Percentiles rank a stretch among this genome's conserved stretches.
Evolutionary conservation across 2,888 invertebrate species (phyloP).

Genomic region (Chloromyia formosa): DNA sequence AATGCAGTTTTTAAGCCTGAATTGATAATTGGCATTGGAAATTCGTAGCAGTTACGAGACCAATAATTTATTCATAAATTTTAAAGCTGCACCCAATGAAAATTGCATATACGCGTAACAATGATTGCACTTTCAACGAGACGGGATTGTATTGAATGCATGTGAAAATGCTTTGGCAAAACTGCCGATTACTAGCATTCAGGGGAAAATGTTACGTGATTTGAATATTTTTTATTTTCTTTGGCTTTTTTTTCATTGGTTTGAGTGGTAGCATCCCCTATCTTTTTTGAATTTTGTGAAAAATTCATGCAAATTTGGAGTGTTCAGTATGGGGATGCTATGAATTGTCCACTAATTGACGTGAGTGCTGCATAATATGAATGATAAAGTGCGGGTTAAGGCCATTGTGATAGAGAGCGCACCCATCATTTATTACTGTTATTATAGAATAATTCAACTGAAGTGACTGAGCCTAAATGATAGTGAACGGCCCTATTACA

Average conservation of each 20-base stretch:
- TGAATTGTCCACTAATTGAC: neutral
- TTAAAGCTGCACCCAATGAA: neutral
- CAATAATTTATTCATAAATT: slow-evolving; percentile 26
- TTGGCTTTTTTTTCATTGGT: too few species aligned
- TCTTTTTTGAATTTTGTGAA: neutral
- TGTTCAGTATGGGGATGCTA: neutral
- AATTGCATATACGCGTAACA: neutral
- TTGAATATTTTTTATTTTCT: too few species aligned
- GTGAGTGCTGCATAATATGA: neutral
- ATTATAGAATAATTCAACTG: too few species aligned
- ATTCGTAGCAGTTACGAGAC: neutral
- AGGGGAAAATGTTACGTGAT: neutral
- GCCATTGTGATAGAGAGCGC: too few species aligned
- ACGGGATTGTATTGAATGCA: neutral
- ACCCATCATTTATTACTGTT: too few species aligned
- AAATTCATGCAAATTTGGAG: neutral
- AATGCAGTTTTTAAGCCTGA: slow-evolving; percentile 26
- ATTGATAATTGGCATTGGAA: slow-evolving; percentile 23
- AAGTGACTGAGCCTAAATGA: too few species aligned
- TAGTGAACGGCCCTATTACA: too few species aligned
- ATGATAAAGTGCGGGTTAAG: neutral
- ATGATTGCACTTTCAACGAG: too few species aligned
- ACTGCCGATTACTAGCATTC: too few species aligned
- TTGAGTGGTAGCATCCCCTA: too few species aligned
- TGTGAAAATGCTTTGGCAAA: neutral